Evolutionary conservation across 2,888 invertebrate genomes (phyloP), one percentile per base, ranked within the genome.

Genomic region (Zelleria hepariella): DNA sequence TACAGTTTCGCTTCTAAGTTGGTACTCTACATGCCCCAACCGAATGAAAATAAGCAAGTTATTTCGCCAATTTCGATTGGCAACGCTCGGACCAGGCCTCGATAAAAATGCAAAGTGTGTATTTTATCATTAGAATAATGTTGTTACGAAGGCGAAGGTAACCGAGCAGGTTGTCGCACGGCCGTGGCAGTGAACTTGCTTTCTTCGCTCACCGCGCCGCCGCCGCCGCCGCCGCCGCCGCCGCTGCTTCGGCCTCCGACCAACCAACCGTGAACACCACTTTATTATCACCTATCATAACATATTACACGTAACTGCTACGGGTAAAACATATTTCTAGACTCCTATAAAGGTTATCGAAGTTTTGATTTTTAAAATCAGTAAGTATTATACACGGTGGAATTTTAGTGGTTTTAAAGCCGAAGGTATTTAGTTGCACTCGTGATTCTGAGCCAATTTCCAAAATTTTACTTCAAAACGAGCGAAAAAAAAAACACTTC

Each of bases 181-280:
- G 73, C 87, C 87, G 79, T 87, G 87, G 83, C 87, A 87, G 79
- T 88, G 88, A 88, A 87, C 87, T 87, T 86, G 83, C 86, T 86
- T 86, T 85, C 86, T 85, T 82, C 75, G 25, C 25, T 26, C 23
- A n/a, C 21, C 20, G 23, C 51, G 54, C 18, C 6, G 54, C 24
- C n/a, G 6, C 18, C 24, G 53, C 25, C 15, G 69, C 65, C 69
- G 71, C 69, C 71, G 67, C 69, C 68, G 71, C 71, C 72, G 69
- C 60, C 7, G 32, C 67, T 68, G 67, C 66, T 70, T 65, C 66
- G 71, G 67, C 70, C 70, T 66, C 65, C 71, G 69, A 15, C 26
- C 55, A 23, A 68, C 79, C 77, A 77, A 79, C 78, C 82, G 81
- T 82, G 77, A 78, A 80, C 64, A 53, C 6, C 18, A 10, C 53